Conservation (phyloP, 2,888 invertebrate genomes). For the Drosophila borealis region DNA sequence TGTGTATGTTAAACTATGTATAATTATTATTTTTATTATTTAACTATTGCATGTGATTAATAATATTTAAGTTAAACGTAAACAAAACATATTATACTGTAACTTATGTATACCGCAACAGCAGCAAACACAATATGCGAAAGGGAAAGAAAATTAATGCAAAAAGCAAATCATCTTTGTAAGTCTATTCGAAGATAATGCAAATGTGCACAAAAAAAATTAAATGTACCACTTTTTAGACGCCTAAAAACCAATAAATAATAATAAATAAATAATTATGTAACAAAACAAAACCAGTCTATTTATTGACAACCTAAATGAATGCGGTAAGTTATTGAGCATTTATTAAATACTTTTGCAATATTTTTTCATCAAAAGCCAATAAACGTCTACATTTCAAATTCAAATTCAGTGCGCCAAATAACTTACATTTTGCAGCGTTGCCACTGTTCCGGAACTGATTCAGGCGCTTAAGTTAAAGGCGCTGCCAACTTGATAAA, state of each 20-base stretch:
- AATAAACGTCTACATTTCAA: slow-evolving; percentile 68
- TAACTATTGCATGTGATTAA: slow-evolving; percentile 84
- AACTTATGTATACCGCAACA: slow-evolving; percentile 76
- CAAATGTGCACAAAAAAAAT: slow-evolving; percentile 67
- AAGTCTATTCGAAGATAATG: slow-evolving; percentile 60
- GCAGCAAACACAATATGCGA: slow-evolving; percentile 46
- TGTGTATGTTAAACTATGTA: slow-evolving; percentile 73
- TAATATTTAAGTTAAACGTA: slow-evolving; percentile 82
- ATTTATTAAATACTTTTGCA: slow-evolving; percentile 64
- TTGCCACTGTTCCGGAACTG: slow-evolving; percentile 23
- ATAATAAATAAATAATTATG: slow-evolving; percentile 72
- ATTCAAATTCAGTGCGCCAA: slow-evolving; percentile 36
- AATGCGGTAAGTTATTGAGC: slow-evolving; percentile 32
- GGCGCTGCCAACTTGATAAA: slow-evolving; percentile 18
- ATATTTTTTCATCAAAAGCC: slow-evolving; percentile 58
- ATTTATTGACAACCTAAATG: slow-evolving; percentile 51
- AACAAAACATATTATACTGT: slow-evolving; percentile 74
- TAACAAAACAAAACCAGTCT: slow-evolving; percentile 61
- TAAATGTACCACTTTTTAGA: slow-evolving; percentile 73
- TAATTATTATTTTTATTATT: slow-evolving; percentile 79
- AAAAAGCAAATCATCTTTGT: slow-evolving; percentile 47
- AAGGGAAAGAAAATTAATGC: slow-evolving; percentile 3
- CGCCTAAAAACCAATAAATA: slow-evolving; percentile 70
- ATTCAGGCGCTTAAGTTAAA: neutral
- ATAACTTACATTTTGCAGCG: neutral